Evolutionary conservation across 2,888 invertebrate species (phyloP).

Genomic region (Drosophila tripunctata): DNA sequence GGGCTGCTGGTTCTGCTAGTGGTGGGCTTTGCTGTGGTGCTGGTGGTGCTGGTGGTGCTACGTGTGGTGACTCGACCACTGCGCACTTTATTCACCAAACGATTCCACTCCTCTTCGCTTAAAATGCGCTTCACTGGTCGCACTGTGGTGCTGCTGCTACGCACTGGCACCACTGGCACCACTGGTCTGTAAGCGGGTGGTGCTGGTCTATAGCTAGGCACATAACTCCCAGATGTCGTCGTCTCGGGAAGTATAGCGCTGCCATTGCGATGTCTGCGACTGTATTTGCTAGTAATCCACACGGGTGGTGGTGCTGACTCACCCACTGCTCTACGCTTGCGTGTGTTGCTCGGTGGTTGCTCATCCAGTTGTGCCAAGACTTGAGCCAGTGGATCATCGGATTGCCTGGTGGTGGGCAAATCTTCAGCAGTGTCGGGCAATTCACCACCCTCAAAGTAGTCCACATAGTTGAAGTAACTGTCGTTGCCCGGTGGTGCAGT

Average conservation of each 20-base stretch:
- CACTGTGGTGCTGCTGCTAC: constrained; percentile 1
- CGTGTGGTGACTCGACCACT: constrained; percentile 4
- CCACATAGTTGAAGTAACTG: constrained; percentile 80
- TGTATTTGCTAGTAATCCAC: constrained; percentile 64
- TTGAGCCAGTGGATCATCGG: constrained; percentile 61
- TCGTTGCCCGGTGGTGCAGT: constrained; percentile 70
- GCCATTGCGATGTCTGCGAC: constrained; percentile 58
- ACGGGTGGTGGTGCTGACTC: constrained; percentile 31
- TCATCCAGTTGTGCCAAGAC: constrained; percentile 55
- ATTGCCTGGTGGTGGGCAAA: constrained; percentile 43
- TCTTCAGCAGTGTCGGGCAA: constrained; percentile 43
- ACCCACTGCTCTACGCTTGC: constrained; percentile 26
- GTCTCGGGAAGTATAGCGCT: constrained; percentile 1
- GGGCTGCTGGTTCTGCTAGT: background rate
- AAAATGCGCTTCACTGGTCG: constrained; percentile 17
- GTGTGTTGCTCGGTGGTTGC: constrained; percentile 2
- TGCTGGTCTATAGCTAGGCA: constrained; percentile 15
- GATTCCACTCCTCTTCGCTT: constrained; percentile 58
- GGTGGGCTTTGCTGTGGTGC: background rate
- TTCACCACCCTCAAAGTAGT: constrained; percentile 79
- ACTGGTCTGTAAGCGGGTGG: constrained; percentile 8
- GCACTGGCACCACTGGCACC: too few relatives aligned
- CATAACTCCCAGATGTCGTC: constrained; percentile 13
- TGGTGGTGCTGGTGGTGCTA: constrained; percentile 1
- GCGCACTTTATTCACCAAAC: constrained; percentile 12